phyloP scores from a whole-genome alignment of 1,140 invertebrate genomes.

The Drosophila lacteicornis region DNA sequence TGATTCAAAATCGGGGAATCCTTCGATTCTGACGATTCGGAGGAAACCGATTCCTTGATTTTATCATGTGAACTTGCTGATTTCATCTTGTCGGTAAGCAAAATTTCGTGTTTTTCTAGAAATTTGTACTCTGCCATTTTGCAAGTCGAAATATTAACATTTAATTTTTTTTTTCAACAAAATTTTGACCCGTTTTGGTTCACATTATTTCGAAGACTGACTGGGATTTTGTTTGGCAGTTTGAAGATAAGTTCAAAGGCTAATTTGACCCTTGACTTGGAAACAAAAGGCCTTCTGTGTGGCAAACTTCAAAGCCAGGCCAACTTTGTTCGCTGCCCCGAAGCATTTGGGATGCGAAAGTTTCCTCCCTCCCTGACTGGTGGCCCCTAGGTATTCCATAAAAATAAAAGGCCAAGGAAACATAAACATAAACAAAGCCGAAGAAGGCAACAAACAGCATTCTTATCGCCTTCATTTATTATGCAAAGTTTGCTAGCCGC shows the following conservation, averaged over 20 bases:
- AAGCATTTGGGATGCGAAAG: constrained; percentile 33
- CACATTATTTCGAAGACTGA: constrained; percentile 26
- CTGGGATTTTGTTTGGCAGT: not conserved
- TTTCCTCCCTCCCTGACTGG: constrained; percentile 34
- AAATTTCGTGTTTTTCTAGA: not conserved
- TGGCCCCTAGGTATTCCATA: constrained; percentile 55
- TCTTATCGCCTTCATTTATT: constrained; percentile 71
- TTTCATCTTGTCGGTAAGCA: constrained; percentile 2
- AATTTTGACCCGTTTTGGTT: constrained; percentile 22
- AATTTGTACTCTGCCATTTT: constrained; percentile 17
- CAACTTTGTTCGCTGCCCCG: constrained; percentile 12
- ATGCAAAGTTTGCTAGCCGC: constrained; percentile 62
- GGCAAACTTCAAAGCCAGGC: constrained; percentile 39
- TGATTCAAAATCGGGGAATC: not conserved
- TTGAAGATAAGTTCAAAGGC: constrained; percentile 36
- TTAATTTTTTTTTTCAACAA: not conserved
- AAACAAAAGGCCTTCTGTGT: constrained; percentile 25
- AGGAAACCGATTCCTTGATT: not conserved
- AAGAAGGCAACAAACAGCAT: constrained; percentile 28
- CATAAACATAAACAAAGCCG: constrained; percentile 50
- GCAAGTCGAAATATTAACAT: constrained; percentile 5
- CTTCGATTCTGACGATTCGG: not conserved
- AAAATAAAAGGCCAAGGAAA: constrained; percentile 46
- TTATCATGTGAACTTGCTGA: constrained; percentile 10
- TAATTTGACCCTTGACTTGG: constrained; percentile 8